A percentile compares a stretch with the other conserved stretches of the same genome.
These are phyloP conservation scores for Trypoxylon attenuatum DNA, from an alignment of 2,888 invertebrate genomes.

Conservation along the genomic window DNA sequence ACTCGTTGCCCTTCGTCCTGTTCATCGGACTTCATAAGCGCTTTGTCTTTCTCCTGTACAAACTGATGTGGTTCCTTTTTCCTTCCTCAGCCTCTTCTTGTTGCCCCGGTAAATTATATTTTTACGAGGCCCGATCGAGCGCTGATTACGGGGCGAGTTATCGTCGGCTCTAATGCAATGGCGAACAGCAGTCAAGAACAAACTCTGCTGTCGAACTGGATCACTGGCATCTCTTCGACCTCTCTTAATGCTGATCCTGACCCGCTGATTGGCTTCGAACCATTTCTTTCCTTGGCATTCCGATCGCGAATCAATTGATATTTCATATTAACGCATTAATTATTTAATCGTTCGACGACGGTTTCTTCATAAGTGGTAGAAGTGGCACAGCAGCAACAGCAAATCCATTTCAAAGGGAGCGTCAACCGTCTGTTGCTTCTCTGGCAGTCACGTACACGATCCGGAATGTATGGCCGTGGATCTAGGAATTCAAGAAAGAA, in stretches of 20 bases:
- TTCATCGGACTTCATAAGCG: slow-evolving; percentile 23
- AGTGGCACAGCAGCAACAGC: too few relatives aligned
- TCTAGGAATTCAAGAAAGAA: slow-evolving; percentile 58
- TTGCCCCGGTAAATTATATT: slow-evolving; percentile 53
- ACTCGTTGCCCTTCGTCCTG: slow-evolving; percentile 10
- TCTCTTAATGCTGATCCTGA: too few relatives aligned
- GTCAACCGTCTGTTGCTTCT: slow-evolving; percentile 20
- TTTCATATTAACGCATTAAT: too few relatives aligned
- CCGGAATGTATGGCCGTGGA: slow-evolving; percentile 35
- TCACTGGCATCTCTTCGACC: too few relatives aligned
- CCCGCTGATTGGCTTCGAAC: neutral
- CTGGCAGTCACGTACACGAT: slow-evolving; percentile 41
- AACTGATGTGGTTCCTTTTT: neutral
- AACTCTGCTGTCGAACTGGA: slow-evolving; percentile 11
- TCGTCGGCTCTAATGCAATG: slow-evolving; percentile 38
- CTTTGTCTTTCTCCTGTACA: neutral
- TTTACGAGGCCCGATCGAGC: slow-evolving; percentile 47
- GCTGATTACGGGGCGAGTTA: slow-evolving; percentile 48
- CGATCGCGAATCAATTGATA: too few relatives aligned
- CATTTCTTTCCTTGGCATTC: too few relatives aligned
- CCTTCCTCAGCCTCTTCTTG: neutral
- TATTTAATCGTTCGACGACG: too few relatives aligned
- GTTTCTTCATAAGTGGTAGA: too few relatives aligned
- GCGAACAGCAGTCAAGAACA: neutral
- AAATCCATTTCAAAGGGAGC: slow-evolving; percentile 26